These are phyloP conservation scores for Cavia porcellus DNA, from an alignment of 2,113 vertebrate species.

Conservation along the genomic window DNA sequence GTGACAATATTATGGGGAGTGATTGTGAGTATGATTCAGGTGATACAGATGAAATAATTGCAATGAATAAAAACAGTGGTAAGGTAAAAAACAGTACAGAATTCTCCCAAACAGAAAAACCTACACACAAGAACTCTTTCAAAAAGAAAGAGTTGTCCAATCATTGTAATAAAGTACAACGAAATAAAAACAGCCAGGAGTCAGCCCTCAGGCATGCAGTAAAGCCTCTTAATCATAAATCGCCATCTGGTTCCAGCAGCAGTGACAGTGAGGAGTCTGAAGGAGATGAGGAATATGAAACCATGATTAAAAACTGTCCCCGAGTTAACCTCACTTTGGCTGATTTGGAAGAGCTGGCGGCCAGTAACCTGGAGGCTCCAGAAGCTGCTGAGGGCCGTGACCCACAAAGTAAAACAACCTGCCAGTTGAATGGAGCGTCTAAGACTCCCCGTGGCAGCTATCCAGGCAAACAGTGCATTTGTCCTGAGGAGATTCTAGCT, in stretches of 20 bases:
- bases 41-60: conserved; percentile 95
- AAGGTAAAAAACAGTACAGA: conserved; percentile 42
- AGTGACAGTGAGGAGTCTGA: conserved; percentile 82
- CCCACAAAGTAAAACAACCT: neutral
- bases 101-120: conserved; percentile 46
- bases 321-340: conserved; percentile 90
- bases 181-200: conserved; percentile 16
- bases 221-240: neutral
- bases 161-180: conserved; percentile 47
- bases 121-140: neutral
- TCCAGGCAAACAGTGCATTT: conserved; percentile 81
- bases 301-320: conserved; percentile 91
- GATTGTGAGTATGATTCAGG: conserved; percentile 91
- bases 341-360: conserved; percentile 90
- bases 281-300: conserved; percentile 90
- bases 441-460: neutral
- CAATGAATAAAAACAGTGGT: conserved; percentile 83
- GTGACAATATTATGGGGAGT: conserved; percentile 27
- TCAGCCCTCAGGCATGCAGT: neutral
- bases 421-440: neutral
- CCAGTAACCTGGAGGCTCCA: conserved; percentile 57
- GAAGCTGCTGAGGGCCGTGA: neutral
- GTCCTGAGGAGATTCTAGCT: conserved; percentile 93
- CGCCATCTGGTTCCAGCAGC: neutral
- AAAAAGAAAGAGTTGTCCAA: conserved; percentile 58